These are phyloP conservation scores for Myioborus melanocephalus DNA, from an alignment of 2,797 vertebrate species.

Conservation along the genomic window DNA sequence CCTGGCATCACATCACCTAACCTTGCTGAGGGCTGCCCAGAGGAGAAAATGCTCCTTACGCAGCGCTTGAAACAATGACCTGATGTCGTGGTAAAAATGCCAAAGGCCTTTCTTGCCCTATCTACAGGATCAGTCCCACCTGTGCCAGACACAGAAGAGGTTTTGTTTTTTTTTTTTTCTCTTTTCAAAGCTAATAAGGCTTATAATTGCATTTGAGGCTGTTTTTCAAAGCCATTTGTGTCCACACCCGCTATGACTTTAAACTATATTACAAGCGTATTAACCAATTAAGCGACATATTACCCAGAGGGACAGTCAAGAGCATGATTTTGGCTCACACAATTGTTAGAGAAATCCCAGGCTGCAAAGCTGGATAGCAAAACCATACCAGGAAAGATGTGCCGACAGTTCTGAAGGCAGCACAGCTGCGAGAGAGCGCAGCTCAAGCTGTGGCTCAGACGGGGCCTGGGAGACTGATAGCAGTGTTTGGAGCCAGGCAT, in stretches of 20 bases:
- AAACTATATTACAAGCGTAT: not conserved
- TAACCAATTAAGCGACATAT: slow-evolving; percentile 54
- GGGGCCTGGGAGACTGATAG: slow-evolving; percentile 9
- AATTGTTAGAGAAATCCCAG: slow-evolving; percentile 38
- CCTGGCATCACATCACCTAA: not conserved
- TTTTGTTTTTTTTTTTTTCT: not conserved
- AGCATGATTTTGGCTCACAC: not conserved
- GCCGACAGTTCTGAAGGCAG: not conserved
- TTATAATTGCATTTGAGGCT: slow-evolving; percentile 25
- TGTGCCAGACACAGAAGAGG: not conserved
- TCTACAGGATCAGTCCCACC: not conserved
- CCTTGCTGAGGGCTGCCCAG: not conserved
- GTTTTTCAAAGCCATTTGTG: slow-evolving; percentile 47
- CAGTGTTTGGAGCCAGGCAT: not conserved
- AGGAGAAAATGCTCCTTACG: accelerated
- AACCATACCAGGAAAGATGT: not conserved
- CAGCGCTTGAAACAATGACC: not conserved
- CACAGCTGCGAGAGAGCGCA: not conserved
- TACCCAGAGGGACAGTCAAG: slow-evolving; percentile 45
- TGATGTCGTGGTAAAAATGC: accelerated
- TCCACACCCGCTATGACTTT: not conserved
- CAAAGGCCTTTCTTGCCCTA: not conserved
- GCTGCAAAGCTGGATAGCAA: slow-evolving; percentile 19
- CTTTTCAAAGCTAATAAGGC: slow-evolving; percentile 7
- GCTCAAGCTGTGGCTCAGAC: not conserved